phyloP scores from a whole-genome alignment of 1,140 invertebrate genomes.

The Chelonus insularis region DNA sequence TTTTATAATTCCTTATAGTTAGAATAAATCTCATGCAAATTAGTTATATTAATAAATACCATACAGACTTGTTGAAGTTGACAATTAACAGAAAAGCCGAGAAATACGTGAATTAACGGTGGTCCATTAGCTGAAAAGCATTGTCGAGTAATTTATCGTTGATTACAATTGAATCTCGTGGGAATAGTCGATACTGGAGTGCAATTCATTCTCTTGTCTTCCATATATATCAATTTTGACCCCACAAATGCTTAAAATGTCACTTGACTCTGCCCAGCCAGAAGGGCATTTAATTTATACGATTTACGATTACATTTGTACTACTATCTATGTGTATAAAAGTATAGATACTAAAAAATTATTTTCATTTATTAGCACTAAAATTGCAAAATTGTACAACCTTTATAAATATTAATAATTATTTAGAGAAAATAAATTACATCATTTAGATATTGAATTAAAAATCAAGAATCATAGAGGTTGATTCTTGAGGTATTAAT shows the following conservation, averaged over 20 bases:
- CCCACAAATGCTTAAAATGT: constrained; percentile 8
- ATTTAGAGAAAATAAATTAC: no score
- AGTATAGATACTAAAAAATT: neutral
- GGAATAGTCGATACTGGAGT: neutral
- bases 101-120: constrained; percentile 13
- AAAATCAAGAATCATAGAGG: no score
- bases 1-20: no score
- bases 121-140: constrained; percentile 21
- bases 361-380: no score
- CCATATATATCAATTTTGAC: constrained; percentile 24
- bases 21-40: no score
- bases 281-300: neutral
- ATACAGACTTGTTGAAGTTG: no score
- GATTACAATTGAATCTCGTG: neutral
- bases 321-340: neutral
- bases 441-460: no score
- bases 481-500: no score
- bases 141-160: constrained; percentile 12
- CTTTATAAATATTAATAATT: no score
- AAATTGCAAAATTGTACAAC: no score
- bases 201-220: neutral
- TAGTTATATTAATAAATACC: no score
- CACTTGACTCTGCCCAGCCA: neutral
- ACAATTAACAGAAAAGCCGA: neutral
- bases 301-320: neutral